Conservation (phyloP, 2,888 invertebrate genomes). For the Gonocerus acuteangulatus region DNA sequence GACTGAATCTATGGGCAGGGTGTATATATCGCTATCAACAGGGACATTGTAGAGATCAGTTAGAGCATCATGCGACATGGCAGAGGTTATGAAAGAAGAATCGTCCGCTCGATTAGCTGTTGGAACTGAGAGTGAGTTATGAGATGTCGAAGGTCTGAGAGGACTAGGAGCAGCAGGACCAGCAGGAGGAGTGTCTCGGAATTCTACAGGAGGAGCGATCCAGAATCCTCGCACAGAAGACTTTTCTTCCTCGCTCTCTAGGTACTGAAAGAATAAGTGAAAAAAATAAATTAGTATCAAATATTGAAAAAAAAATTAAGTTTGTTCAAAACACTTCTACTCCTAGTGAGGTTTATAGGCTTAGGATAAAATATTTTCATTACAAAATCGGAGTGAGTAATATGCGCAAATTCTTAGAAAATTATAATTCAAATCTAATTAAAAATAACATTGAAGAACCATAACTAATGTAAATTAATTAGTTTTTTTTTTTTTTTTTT, state of each 20-base stretch:
- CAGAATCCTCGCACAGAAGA: conserved; percentile 29
- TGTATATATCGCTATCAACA: conserved; percentile 80
- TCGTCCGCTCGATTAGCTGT: conserved; percentile 66
- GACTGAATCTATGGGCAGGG: conserved; percentile 75
- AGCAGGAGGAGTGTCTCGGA: conserved; percentile 57
- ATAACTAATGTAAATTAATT: too few relatives aligned
- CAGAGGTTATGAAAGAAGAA: conserved; percentile 79
- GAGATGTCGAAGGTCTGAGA: conserved; percentile 74
- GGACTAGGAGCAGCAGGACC: conserved; percentile 32
- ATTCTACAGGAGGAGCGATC: conserved; percentile 58
- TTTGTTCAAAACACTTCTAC: too few relatives aligned
- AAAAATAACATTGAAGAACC: too few relatives aligned
- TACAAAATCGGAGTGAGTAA: too few relatives aligned
- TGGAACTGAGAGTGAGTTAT: conserved; percentile 66
- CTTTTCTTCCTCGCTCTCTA: conserved; percentile 66
- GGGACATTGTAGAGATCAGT: conserved; percentile 81
- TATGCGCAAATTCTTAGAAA: too few relatives aligned
- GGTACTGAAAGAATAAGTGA: conserved; percentile 10
- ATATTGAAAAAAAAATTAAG: background rate
- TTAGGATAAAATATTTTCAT: too few relatives aligned
- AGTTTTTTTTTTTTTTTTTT: too few relatives aligned
- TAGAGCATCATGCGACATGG: conserved; percentile 77
- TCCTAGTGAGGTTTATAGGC: too few relatives aligned
- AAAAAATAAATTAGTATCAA: background rate
- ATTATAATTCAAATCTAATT: too few relatives aligned